These are phyloP conservation scores for Cerceris rybyensis DNA, from an alignment of 2,888 invertebrate species.

Conservation along the genomic window DNA sequence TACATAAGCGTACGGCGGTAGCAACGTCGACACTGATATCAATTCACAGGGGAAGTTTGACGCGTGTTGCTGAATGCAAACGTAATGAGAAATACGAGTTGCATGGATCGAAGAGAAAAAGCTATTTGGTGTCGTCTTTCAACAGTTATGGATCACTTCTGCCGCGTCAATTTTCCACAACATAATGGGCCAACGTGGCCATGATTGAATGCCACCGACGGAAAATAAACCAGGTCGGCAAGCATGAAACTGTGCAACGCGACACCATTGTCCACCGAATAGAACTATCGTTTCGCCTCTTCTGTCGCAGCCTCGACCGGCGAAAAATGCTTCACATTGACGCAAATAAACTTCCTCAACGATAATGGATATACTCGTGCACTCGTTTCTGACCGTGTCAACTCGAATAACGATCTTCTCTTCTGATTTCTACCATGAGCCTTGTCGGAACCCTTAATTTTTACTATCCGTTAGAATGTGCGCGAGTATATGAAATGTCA, in stretches of 20 bases:
- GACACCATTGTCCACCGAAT: slow-evolving; percentile 64
- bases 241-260: slow-evolving; percentile 64
- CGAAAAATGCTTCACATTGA: slow-evolving; percentile 65
- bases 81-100: slow-evolving; percentile 28
- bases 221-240: slow-evolving; percentile 58
- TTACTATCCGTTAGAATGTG: slow-evolving; percentile 10
- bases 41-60: slow-evolving; percentile 8
- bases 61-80: slow-evolving; percentile 24
- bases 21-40: not conserved
- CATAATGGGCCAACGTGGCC: slow-evolving; percentile 38
- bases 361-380: slow-evolving; percentile 65
- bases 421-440: not conserved
- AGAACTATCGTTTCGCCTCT: slow-evolving; percentile 44
- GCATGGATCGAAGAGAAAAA: not conserved
- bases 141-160: slow-evolving; percentile 37
- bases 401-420: slow-evolving; percentile 4
- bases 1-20: not conserved
- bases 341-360: slow-evolving; percentile 71
- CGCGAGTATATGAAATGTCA: not conserved
- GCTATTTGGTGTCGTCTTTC: slow-evolving; percentile 42
- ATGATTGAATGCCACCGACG: slow-evolving; percentile 54
- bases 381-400: slow-evolving; percentile 22
- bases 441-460: not conserved
- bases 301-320: slow-evolving; percentile 27
- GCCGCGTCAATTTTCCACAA: slow-evolving; percentile 45